Percentiles rank a stretch among this genome's conserved stretches.
These are phyloP conservation scores for Bradypus variegatus DNA, from an alignment of 2,797 vertebrate genomes.

Conservation along the genomic window DNA sequence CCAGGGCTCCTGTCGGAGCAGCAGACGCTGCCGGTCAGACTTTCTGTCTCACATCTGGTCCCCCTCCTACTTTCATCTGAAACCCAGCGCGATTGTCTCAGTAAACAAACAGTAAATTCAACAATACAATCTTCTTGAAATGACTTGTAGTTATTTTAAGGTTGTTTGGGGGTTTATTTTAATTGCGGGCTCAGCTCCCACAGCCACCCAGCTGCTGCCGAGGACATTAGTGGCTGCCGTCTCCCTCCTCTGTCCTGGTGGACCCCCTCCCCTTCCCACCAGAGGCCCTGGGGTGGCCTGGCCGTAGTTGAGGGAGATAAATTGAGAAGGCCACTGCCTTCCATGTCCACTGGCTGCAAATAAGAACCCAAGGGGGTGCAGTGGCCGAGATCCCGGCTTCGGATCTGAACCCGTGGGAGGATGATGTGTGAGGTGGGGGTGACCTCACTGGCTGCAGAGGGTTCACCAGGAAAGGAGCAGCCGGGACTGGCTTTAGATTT, in stretches of 20 bases:
- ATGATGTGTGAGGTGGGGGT: not conserved
- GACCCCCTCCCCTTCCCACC: not conserved
- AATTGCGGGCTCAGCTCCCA: conserved; percentile 66
- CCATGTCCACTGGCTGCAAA: not conserved
- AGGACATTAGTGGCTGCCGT: not conserved
- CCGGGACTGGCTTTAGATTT: not conserved
- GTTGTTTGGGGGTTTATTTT: conserved; percentile 70
- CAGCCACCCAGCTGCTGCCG: conserved; percentile 64
- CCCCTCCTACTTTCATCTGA: conserved; percentile 71
- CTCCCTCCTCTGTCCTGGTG: not conserved
- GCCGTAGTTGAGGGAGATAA: not conserved
- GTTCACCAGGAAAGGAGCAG: not conserved
- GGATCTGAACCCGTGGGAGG: not conserved
- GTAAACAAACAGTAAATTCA: conserved; percentile 75
- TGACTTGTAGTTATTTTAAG: conserved; percentile 76
- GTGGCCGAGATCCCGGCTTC: not conserved
- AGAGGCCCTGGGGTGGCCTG: not conserved
- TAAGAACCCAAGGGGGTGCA: not conserved
- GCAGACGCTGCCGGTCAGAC: conserved; percentile 56
- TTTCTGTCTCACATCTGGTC: conserved; percentile 69
- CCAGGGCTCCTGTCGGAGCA: not conserved
- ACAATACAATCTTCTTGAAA: conserved; percentile 68
- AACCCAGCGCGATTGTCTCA: conserved; percentile 68
- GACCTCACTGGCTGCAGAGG: not conserved
- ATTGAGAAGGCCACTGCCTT: too few relatives aligned